Percentiles rank a stretch among this genome's conserved stretches.
Evolutionary conservation across 2,888 invertebrate species (phyloP).

Genomic region (Apotomis capreana): DNA sequence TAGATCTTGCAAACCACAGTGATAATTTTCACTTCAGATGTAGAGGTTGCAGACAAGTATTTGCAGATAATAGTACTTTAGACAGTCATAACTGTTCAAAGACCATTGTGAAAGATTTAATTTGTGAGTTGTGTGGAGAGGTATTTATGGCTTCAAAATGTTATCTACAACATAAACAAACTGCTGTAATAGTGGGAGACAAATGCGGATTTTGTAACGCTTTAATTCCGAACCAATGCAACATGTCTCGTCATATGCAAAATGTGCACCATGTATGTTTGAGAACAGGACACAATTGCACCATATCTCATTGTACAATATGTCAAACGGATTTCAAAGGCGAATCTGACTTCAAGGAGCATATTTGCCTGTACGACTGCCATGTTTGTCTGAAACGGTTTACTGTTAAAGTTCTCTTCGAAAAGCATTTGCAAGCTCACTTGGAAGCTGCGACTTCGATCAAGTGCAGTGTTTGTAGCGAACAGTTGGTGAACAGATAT

Average conservation of each 20-base stretch:
- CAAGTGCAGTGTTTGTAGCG: constrained; percentile 9
- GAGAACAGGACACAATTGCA: neutral
- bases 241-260: constrained; percentile 35
- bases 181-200: constrained; percentile 4
- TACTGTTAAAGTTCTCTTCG: constrained; percentile 14
- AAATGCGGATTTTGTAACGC: constrained; percentile 16
- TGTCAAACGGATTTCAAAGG: neutral
- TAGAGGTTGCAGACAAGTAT: constrained; percentile 25
- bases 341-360: neutral
- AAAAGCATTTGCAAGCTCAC: constrained; percentile 24
- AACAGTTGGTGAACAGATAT: constrained; percentile 16
- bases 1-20: constrained; percentile 20
- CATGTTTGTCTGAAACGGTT: constrained; percentile 22
- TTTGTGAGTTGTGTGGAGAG: constrained; percentile 29
- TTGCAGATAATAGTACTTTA: constrained; percentile 9
- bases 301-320: constrained; percentile 18
- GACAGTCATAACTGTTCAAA: constrained; percentile 14
- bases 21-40: constrained; percentile 14
- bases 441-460: neutral
- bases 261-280: constrained; percentile 22
- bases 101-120: neutral
- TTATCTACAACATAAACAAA: constrained; percentile 24
- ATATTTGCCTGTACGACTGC: constrained; percentile 28
- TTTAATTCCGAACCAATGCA: constrained; percentile 18
- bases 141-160: neutral